Conservation (phyloP, 2,797 vertebrate species). For the Scleropages formosus region DNA sequence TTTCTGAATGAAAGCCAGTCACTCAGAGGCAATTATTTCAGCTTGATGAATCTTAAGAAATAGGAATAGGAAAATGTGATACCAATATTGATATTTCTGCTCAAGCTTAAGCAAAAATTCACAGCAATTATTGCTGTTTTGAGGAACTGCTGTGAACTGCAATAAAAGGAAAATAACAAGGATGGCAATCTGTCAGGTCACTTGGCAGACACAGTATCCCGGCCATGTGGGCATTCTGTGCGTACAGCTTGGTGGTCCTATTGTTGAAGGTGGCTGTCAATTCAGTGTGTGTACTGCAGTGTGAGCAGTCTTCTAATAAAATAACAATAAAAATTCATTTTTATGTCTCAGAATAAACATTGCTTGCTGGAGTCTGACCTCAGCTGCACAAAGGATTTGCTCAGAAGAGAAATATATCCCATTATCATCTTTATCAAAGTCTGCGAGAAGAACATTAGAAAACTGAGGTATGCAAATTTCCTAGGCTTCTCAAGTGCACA, state of each 20-base stretch:
- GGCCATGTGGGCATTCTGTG: neutral
- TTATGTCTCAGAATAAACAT: slow-evolving; percentile 81
- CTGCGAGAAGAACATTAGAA: slow-evolving; percentile 90
- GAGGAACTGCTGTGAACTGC: slow-evolving; percentile 10
- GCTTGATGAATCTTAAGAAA: slow-evolving; percentile 2
- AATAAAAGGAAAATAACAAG: slow-evolving; percentile 10
- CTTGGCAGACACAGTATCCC: neutral
- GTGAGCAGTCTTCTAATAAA: neutral
- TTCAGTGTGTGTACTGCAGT: neutral
- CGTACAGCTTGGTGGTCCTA: neutral
- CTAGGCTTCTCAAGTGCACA: neutral
- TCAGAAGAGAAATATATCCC: slow-evolving; percentile 90
- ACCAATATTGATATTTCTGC: slow-evolving; percentile 20
- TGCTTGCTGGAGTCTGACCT: slow-evolving; percentile 92
- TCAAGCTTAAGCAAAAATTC: slow-evolving; percentile 26
- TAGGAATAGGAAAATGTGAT: slow-evolving; percentile 23
- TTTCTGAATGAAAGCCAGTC: slow-evolving; percentile 21
- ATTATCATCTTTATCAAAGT: slow-evolving; percentile 93
- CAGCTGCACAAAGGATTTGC: slow-evolving; percentile 85
- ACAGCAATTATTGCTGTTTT: slow-evolving; percentile 24
- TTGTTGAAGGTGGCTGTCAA: neutral
- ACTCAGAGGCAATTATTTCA: slow-evolving; percentile 26
- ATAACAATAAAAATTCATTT: neutral
- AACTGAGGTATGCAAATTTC: slow-evolving; percentile 74
- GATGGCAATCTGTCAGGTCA: slow-evolving; percentile 17